Percentiles rank a stretch among this genome's conserved stretches.
phyloP scores from a whole-genome alignment of 2,113 vertebrate genomes.

The Coreoperca whiteheadi region DNA sequence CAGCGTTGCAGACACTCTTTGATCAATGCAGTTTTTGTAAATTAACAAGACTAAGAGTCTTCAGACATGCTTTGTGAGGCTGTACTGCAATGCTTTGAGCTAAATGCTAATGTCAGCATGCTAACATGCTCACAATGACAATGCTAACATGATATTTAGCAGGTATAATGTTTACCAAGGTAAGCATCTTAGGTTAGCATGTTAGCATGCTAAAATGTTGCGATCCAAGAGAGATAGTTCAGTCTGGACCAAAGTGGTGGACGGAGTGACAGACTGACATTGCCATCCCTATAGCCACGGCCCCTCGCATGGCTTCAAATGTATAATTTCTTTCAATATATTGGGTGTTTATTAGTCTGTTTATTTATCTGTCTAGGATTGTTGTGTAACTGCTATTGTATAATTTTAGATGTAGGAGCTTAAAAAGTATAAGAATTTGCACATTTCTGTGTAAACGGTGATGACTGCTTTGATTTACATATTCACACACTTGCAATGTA shows the following conservation, averaged over 20 bases:
- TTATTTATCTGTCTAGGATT: background rate
- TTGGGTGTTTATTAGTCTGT: background rate
- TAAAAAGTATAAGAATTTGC: background rate
- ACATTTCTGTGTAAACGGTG: background rate
- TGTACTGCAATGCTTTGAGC: background rate
- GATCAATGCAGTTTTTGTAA: background rate
- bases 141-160: background rate
- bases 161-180: background rate
- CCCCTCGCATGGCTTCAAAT: background rate
- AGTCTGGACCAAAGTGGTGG: background rate
- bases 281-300: background rate
- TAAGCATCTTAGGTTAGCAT: background rate
- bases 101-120: background rate
- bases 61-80: background rate
- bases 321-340: background rate
- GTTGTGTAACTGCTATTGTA: background rate
- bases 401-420: background rate
- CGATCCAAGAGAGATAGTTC: background rate
- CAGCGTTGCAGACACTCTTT: background rate
- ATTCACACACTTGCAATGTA: conserved; percentile 36
- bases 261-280: background rate
- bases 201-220: background rate
- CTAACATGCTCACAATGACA: background rate
- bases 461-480: conserved; percentile 25
- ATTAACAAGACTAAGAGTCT: background rate